Evolutionary conservation across 2,113 vertebrate species (phyloP), one percentile per base, ranked within the genome.

Genomic region (Myanophis thanlyinensis): DNA sequence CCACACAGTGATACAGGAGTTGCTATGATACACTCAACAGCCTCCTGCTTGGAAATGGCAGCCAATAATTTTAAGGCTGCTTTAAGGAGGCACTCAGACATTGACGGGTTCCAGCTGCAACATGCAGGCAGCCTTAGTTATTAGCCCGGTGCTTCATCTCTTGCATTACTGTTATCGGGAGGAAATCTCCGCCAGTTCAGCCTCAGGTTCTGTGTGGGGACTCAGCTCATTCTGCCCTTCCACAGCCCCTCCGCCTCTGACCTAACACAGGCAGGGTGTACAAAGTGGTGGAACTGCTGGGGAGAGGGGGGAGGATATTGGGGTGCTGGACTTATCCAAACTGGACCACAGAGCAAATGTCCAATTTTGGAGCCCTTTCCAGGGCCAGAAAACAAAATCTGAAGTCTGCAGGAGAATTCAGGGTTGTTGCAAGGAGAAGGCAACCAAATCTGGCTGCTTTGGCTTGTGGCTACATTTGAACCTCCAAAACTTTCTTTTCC

Each of bases 21-120:
- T 98, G 97, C 97, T 98, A 97, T 97, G 97, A 97, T 97, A 98
- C 97, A 59, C 91, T 52, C 91, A 93, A 94, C 95, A 94, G 95
- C 94, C 95, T 97, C 96, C 23, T 96, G 94, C 96, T 94, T 89
- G 96, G 96, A 97, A 97, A 94, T 93, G 88, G 93, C 89, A 91
- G 95, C 97, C 96, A 96, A 95, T 93, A 96, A 95, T 93, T 93
- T 0, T 20, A 96, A 95, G 87, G 94, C 94, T 95, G 94, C 93
- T 95, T 80, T 91, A 93, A 96, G 96, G 93, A 95, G 94, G 80
- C 94, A 91, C 93, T 93, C 93, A 93, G 93, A 89, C 22, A 95
- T 93, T 89, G 92, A 94, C 90, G 89, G 93, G 18, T 95, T 93
- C 93, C 93, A 89, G 90, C 92, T 96, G 52, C 5, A 40, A 93